Conservation (phyloP, 2,888 invertebrate genomes). For the Neria commutata region DNA sequence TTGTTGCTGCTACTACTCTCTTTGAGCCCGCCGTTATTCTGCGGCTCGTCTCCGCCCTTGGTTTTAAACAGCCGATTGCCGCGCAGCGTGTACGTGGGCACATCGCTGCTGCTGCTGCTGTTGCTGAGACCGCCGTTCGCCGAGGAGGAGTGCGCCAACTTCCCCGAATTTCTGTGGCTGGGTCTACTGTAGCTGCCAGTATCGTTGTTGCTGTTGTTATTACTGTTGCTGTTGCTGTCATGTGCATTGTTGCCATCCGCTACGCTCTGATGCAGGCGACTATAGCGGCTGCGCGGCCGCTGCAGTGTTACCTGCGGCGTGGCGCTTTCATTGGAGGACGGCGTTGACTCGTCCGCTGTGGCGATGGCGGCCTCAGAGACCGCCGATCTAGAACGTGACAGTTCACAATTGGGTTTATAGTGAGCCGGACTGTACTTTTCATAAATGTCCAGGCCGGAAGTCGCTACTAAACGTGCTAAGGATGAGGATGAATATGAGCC, state of each 20-base stretch:
- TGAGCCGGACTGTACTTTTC: slow-evolving; percentile 78
- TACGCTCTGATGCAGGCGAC: slow-evolving; percentile 45
- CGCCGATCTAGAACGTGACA: slow-evolving; percentile 63
- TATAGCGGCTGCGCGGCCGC: slow-evolving; percentile 48
- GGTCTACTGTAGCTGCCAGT: slow-evolving; percentile 7
- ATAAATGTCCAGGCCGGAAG: slow-evolving; percentile 72
- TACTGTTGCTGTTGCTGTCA: slow-evolving; percentile 9
- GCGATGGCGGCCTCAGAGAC: slow-evolving; percentile 47
- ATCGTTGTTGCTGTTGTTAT: background rate
- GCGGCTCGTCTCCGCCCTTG: slow-evolving; percentile 21
- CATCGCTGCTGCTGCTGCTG: slow-evolving; percentile 38
- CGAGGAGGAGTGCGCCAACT: slow-evolving; percentile 27
- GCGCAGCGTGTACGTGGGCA: slow-evolving; percentile 52
- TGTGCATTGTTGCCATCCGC: slow-evolving; percentile 23
- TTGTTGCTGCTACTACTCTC: slow-evolving; percentile 29
- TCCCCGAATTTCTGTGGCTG: slow-evolving; percentile 29
- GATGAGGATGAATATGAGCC: slow-evolving; percentile 62
- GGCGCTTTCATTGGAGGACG: slow-evolving; percentile 23
- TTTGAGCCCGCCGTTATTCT: slow-evolving; percentile 18
- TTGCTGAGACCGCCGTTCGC: slow-evolving; percentile 33
- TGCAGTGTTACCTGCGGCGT: slow-evolving; percentile 37
- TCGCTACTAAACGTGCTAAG: slow-evolving; percentile 65
- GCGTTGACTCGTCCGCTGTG: slow-evolving; percentile 27
- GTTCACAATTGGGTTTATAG: slow-evolving; percentile 69
- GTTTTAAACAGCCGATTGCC: slow-evolving; percentile 38